phyloP scores from a whole-genome alignment of 64 coral and sea anemone species.

The Cladopsammia gracilis region DNA sequence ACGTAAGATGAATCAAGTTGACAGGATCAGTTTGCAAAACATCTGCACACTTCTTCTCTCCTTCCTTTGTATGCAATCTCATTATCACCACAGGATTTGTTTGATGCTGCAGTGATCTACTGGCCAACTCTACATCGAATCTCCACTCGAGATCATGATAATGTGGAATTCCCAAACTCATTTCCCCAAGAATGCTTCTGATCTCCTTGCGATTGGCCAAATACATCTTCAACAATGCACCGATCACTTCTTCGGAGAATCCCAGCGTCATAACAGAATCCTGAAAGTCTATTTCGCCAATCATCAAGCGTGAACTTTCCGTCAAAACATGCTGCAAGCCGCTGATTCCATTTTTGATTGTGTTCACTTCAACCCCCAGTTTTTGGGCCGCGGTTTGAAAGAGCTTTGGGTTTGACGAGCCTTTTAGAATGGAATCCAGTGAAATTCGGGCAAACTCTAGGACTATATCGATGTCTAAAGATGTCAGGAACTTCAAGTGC shows the following conservation, averaged over 20 bases:
- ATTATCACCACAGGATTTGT: constrained; percentile 94
- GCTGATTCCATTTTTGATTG: constrained; percentile 91
- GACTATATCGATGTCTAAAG: constrained; percentile 87
- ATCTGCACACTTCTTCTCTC: constrained; percentile 59
- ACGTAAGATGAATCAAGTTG: constrained; percentile 93
- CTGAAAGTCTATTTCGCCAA: constrained; percentile 99
- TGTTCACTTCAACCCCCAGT: constrained; percentile 81
- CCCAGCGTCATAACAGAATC: constrained; percentile 97
- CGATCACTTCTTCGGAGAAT: constrained; percentile 91
- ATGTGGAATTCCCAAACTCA: constrained; percentile 80
- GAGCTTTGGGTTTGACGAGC: constrained; percentile 93
- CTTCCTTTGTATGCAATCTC: constrained; percentile 94
- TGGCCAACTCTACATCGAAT: constrained; percentile 97
- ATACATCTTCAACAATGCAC: constrained; percentile 80
- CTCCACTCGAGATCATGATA: constrained; percentile 99
- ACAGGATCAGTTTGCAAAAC: constrained; percentile 95
- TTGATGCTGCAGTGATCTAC: constrained; percentile 94
- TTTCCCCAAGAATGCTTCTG: constrained; percentile 82
- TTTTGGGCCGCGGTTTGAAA: constrained; percentile 97
- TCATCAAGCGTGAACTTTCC: constrained; percentile 93
- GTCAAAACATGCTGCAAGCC: constrained; percentile 85
- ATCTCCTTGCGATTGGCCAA: constrained; percentile 94
- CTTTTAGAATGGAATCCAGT: constrained; percentile 92
- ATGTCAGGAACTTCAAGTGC: constrained; percentile 83
- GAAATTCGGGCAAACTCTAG: constrained; percentile 96